Evolutionary conservation across 1,140 invertebrate genomes (phyloP), one percentile per base, ranked within the genome.

Genomic region (Samia ricini): DNA sequence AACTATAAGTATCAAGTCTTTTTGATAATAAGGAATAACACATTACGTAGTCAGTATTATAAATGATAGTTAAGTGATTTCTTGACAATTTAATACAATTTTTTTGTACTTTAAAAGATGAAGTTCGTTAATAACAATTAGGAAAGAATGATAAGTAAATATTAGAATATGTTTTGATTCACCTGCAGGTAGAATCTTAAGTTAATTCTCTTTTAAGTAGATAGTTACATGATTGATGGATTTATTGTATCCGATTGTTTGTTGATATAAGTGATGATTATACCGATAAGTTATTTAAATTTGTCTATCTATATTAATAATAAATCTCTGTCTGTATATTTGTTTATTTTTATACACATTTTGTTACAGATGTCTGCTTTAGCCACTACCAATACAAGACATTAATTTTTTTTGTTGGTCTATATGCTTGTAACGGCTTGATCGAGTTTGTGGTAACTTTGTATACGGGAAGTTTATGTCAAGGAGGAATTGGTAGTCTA

Each of bases 131-230:
- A 80, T 85, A 81, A 82, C 68, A 83, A 83, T 83, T 85, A 80
- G 57, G 21, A 15, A 10, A 12, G 33, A 42, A 42, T 49, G 64
- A 76, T 72, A 72, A 71, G 59, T 56, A 36, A 12, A 33, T 33
- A 12, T 21, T 19, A 33, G 10, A 18, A 23, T 24, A n/a, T 12
- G 21, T 73, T 63, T 61, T 56, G 50, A 59, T 57, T 48, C 74
- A 77, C 71, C 79, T 77, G 72, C 70, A 71, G 74, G 74, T 63
- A 66, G 8, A 71, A 66, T 66, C 57, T 62, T 68, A 42, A 15
- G 33, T 81, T 87, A 84, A 89, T 88, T 77, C 80, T 56, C 74
- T 85, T 87, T 85, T 83, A 88, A 88, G 79, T 87, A 82, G 83
- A 78, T 83, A 76, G 15, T 76, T 78, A 76, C 79, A 83, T 88